Base-by-base conservation (phyloP, 2,797 vertebrate species). In the Coccyzus lansbergi region DNA sequence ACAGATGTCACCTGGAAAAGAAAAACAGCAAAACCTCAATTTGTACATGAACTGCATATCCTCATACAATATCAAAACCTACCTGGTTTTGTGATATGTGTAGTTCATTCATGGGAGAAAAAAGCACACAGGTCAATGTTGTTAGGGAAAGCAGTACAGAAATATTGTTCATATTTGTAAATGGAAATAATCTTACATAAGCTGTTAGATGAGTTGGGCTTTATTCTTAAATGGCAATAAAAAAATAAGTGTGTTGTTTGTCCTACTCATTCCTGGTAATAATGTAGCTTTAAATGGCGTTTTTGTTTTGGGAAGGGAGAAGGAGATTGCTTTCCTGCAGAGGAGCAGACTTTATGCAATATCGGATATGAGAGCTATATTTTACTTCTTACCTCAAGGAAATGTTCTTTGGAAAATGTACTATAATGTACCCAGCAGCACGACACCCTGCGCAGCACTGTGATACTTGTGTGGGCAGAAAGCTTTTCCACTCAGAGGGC, bases 381-480 rank as follows among this genome's bases (percentile, higher is more conserved):
- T 94, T 91, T 93, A 36, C 40, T 31, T 53, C 25, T 79, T 80
- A 68, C 25, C 56, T 85, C 74, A 69, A 68, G 34, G 63, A 49
- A 94, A 58, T 34, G 59, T 74, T 77, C 33, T 89, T 92, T 82
- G 42, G 69, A 88, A 91, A 90, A 56, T 65, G 58, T 22, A 51
- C 9, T 58, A 40, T 91, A 88, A 52, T 1, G 3, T 67, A 52
- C 64, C 64, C 52, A 1, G 9, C 55, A 10, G 44, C 46, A 18
- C 22, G 67, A 48, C 4, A 0, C 52, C 64, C 72, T 1, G 0
- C 52, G 28, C 65, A 49, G 55, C 5, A 1, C 80, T 82, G 48
- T 48, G 82, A 56, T 78, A 49, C 31, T 91, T 91, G 80, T 0
- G 9, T 94, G 89, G 89, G 93, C 69, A 93, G 59, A 87, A 88